A percentile compares a stretch with the other conserved stretches of the same genome.
These are phyloP conservation scores for Brachionus asplanchnoidis DNA, from an alignment of 1,140 invertebrate species.

Conservation along the genomic window DNA sequence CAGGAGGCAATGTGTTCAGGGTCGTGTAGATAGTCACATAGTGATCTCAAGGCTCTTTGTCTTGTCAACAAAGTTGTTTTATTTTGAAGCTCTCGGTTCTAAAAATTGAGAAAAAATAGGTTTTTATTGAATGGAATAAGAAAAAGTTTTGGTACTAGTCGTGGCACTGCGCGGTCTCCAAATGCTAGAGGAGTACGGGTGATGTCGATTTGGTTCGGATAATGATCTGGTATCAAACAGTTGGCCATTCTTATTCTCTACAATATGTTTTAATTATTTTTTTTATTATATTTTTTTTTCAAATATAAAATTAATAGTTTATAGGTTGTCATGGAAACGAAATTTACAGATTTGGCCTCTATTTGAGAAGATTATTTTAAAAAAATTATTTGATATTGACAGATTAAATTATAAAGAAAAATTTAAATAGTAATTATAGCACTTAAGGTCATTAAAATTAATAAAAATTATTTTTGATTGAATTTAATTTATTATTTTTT, in stretches of 20 bases:
- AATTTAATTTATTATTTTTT: too few species aligned
- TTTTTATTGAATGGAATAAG: slow-evolving; percentile 13
- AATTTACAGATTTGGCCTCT: background rate
- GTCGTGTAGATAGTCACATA: slow-evolving; percentile 57
- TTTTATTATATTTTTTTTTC: background rate
- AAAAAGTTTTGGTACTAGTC: slow-evolving; percentile 45
- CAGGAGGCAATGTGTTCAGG: slow-evolving; percentile 56
- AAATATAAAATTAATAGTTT: background rate
- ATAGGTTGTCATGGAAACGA: background rate
- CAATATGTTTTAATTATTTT: background rate
- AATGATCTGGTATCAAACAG: slow-evolving; percentile 42
- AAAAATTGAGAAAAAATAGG: background rate
- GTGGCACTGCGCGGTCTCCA: slow-evolving; percentile 49
- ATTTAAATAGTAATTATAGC: too few species aligned
- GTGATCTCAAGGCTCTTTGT: slow-evolving; percentile 55
- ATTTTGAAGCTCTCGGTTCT: slow-evolving; percentile 54
- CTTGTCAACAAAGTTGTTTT: slow-evolving; percentile 47
- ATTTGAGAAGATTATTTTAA: too few species aligned
- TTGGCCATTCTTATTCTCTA: slow-evolving; percentile 8
- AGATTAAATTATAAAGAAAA: too few species aligned
- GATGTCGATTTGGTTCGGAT: slow-evolving; percentile 50
- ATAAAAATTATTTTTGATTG: too few species aligned
- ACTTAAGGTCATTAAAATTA: too few species aligned
- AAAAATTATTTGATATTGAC: too few species aligned
- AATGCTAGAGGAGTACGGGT: slow-evolving; percentile 50